phyloP scores from a whole-genome alignment of 2,797 vertebrate species.

The Lagorchestes hirsutus region DNA sequence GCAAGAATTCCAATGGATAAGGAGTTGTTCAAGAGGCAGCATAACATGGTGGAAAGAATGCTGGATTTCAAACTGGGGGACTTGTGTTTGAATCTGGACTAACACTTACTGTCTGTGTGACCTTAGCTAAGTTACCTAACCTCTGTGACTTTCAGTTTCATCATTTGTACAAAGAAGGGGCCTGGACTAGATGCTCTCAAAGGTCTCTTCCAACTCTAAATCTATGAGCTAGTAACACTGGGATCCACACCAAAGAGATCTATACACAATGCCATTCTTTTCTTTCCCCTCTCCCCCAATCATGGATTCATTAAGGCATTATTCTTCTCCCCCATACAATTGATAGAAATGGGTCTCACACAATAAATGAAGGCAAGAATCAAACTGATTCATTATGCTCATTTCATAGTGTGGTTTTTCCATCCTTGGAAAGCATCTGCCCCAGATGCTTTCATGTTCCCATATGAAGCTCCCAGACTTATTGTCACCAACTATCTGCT shows the following conservation, averaged over 20 bases:
- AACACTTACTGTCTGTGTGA: neutral
- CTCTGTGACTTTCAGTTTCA: neutral
- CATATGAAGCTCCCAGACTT: neutral
- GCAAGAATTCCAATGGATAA: neutral
- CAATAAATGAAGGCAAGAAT: neutral
- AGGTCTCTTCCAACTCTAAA: neutral
- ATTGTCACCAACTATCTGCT: neutral
- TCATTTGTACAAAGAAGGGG: neutral
- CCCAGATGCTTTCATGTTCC: neutral
- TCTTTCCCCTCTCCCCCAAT: neutral
- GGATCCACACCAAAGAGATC: neutral
- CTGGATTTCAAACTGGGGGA: neutral
- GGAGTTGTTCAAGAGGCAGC: neutral
- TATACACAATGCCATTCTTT: neutral
- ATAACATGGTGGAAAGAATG: neutral
- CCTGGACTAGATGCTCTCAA: neutral
- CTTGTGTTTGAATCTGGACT: neutral
- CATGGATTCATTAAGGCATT: neutral
- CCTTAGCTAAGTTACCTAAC: neutral
- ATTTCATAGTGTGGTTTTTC: neutral
- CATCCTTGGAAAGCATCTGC: neutral
- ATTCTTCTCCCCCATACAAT: neutral
- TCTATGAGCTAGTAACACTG: neutral
- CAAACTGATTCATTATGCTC: neutral
- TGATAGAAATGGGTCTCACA: neutral